Conservation (phyloP, 1,140 invertebrate species). For the Acromyrmex heyeri region DNA sequence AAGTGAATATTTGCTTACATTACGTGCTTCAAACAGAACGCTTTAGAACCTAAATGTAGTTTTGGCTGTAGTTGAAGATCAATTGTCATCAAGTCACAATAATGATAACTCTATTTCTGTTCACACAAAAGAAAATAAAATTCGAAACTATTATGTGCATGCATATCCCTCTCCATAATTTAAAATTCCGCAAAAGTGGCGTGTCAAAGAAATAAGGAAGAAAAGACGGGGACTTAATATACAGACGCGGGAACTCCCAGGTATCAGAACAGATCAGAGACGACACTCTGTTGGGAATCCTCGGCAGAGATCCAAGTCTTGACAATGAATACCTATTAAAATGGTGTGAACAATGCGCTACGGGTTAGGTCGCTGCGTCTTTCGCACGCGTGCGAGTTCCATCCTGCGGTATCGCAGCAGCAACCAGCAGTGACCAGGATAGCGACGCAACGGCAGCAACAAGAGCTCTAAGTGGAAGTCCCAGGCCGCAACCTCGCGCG, state of each 20-base stretch:
- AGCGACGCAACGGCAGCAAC: slow-evolving; percentile 63
- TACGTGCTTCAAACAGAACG: too few relatives aligned
- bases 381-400: slow-evolving; percentile 56
- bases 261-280: slow-evolving; percentile 74
- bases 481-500: slow-evolving; percentile 67
- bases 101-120: not conserved
- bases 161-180: not conserved
- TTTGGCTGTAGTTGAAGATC: too few relatives aligned
- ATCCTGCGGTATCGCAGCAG: slow-evolving; percentile 66
- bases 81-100: not conserved
- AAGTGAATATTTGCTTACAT: too few relatives aligned
- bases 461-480: slow-evolving; percentile 73
- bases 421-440: not conserved
- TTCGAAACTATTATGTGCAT: not conserved
- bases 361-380: slow-evolving; percentile 30
- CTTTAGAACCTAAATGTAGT: too few relatives aligned
- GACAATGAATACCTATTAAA: slow-evolving; percentile 86
- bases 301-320: slow-evolving; percentile 76
- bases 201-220: not conserved
- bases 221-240: not conserved
- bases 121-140: not conserved
- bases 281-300: slow-evolving; percentile 73
- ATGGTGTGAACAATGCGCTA: slow-evolving; percentile 83
- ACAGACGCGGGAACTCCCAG: slow-evolving; percentile 60
- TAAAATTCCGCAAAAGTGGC: slow-evolving; percentile 3